Evolutionary conservation across 2,113 vertebrate species (phyloP).

Genomic region (Elephas maximus): DNA sequence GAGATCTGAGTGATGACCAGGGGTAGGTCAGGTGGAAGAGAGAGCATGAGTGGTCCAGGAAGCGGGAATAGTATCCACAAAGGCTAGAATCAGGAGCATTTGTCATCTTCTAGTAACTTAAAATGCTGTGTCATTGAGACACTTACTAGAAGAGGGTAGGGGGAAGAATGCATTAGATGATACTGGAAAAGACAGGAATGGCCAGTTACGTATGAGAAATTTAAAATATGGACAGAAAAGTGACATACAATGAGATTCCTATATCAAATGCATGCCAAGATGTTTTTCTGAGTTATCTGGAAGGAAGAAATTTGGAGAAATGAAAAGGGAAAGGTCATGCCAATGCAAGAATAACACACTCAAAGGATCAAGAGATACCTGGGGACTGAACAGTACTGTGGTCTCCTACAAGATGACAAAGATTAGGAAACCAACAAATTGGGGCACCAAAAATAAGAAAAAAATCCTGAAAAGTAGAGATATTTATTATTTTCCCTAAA

Average conservation of each 20-base stretch:
- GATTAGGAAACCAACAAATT: background rate
- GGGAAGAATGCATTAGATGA: background rate
- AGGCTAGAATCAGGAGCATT: background rate
- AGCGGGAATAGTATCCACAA: background rate
- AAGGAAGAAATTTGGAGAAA: background rate
- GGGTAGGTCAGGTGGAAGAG: background rate
- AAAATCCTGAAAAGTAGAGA: slow-evolving; percentile 1
- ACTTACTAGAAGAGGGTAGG: rapidly evolving
- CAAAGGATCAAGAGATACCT: background rate
- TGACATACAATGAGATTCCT: background rate
- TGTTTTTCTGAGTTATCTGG: background rate
- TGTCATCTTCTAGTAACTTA: background rate
- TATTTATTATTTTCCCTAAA: background rate
- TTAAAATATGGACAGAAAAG: background rate
- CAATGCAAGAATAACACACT: background rate
- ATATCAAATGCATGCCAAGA: background rate
- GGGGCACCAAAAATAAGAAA: background rate
- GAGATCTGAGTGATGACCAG: background rate
- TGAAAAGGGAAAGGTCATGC: background rate
- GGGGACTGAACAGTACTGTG: background rate
- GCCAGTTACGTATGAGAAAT: background rate
- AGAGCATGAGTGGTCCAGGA: background rate
- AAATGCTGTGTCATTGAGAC: background rate
- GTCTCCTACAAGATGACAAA: background rate
- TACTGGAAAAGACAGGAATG: background rate